These are phyloP conservation scores for Steromphala cineraria DNA, from an alignment of 2,888 invertebrate genomes.

Conservation along the genomic window DNA sequence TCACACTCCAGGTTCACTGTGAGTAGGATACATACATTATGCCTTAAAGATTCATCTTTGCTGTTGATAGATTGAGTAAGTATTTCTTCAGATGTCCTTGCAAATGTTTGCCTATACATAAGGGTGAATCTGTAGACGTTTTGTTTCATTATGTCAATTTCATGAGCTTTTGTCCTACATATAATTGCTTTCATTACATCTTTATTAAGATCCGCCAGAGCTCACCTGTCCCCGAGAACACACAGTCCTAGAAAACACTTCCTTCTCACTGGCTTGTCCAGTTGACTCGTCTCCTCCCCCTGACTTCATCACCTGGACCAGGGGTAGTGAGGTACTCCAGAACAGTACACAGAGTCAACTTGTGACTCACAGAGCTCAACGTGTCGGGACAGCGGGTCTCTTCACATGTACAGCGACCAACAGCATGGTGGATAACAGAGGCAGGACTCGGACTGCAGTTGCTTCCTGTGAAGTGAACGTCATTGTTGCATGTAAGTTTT, in stretches of 20 bases:
- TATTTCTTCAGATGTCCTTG: no score
- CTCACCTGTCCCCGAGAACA: not conserved
- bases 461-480: not conserved
- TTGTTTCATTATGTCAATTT: no score
- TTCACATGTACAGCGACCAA: not conserved
- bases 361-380: no score
- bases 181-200: no score
- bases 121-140: no score
- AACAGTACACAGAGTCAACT: no score
- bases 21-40: no score
- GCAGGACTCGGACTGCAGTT: not conserved
- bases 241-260: not conserved
- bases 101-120: no score
- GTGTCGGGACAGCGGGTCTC: not conserved
- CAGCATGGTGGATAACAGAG: not conserved
- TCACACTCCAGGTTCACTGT: no score
- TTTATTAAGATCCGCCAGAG: not conserved
- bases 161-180: no score
- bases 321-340: not conserved
- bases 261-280: not conserved
- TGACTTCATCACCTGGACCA: not conserved
- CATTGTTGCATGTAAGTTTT: not conserved
- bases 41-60: no score
- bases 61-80: no score
- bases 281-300: not conserved